A percentile compares a stretch with the other conserved stretches of the same genome.
phyloP scores from a whole-genome alignment of 2,888 invertebrate species.

The Synanthedon tipuliformis region DNA sequence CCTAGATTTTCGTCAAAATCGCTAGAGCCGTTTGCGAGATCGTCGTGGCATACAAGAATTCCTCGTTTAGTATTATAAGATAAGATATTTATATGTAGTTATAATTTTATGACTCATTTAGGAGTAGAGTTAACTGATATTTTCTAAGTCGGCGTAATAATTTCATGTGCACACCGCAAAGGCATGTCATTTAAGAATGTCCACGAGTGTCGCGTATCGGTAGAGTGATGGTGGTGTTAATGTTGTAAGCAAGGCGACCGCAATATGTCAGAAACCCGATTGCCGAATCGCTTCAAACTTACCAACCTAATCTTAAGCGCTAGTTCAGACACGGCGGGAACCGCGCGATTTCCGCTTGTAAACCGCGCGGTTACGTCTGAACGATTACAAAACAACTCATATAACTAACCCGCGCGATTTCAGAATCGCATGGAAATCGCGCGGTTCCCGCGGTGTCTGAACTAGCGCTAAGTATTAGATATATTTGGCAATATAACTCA shows the following conservation, averaged over 20 bases:
- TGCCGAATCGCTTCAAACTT: not conserved
- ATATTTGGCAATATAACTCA: not conserved
- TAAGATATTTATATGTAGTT: not conserved
- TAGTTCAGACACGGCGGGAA: too few species aligned
- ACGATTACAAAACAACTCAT: too few species aligned
- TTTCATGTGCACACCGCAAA: not conserved
- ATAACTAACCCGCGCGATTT: too few species aligned
- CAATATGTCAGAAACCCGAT: not conserved
- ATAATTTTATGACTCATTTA: not conserved
- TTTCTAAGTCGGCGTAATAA: not conserved
- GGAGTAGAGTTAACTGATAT: not conserved
- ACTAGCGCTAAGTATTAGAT: too few species aligned
- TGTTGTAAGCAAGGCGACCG: not conserved
- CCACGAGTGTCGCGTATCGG: not conserved
- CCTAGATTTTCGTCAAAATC: too few species aligned
- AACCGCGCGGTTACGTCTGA: too few species aligned
- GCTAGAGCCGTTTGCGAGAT: too few species aligned
- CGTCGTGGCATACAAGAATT: too few species aligned
- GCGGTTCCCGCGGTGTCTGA: too few species aligned
- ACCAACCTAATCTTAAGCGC: not conserved
- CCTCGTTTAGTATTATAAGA: too few species aligned
- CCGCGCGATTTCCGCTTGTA: too few species aligned
- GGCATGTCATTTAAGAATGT: not conserved
- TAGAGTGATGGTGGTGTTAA: not conserved
- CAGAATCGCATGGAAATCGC: too few species aligned